Conservation (phyloP, 2,888 invertebrate genomes). For the Laothoe populi region DNA sequence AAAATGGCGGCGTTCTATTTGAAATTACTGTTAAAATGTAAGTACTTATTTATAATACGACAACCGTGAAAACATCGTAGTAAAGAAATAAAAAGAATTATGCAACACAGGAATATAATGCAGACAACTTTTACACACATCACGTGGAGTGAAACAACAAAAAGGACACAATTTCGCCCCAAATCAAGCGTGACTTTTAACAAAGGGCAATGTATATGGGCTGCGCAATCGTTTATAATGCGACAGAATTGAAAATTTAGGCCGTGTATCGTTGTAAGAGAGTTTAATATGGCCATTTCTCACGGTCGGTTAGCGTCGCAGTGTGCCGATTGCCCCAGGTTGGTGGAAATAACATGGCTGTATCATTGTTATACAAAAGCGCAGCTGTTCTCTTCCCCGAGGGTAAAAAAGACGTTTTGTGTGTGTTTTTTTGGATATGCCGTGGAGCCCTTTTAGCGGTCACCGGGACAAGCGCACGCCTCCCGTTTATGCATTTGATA, state of each 20-base stretch:
- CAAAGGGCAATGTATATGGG: conserved; percentile 71
- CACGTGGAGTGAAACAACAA: conserved; percentile 76
- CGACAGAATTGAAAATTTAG: conserved; percentile 49
- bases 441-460: conserved; percentile 75
- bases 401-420: conserved; percentile 82
- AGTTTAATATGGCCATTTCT: conserved; percentile 42
- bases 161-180: conserved; percentile 80
- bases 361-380: conserved; percentile 82
- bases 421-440: conserved; percentile 65
- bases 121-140: conserved; percentile 76
- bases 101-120: conserved; percentile 49
- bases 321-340: conserved; percentile 76
- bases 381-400: conserved; percentile 81
- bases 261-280: conserved; percentile 28
- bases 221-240: conserved; percentile 65
- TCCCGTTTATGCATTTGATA: conserved; percentile 58
- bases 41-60: conserved; percentile 38
- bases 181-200: conserved; percentile 82
- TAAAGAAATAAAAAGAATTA: conserved; percentile 35
- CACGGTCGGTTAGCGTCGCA: conserved; percentile 55
- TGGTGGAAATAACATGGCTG: conserved; percentile 76
- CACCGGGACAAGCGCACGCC: conserved; percentile 70
- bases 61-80: conserved; percentile 43
- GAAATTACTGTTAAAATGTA: conserved; percentile 9
- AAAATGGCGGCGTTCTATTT: conserved; percentile 41